A percentile compares a stretch with the other conserved stretches of the same genome.
phyloP scores from a whole-genome alignment of 2,113 vertebrate species.

The Xenopus tropicalis region UCB_Xtro_10.0 CM004445.2:39119501-39120000 shows the following conservation, averaged over 20 bases:
- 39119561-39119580: too few relatives aligned
- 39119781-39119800: conserved; percentile 15
- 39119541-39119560: too few relatives aligned
- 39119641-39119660: background rate
- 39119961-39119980: conserved; percentile 16
- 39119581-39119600: too few relatives aligned
- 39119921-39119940: background rate
- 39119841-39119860: conserved; percentile 23
- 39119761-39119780: background rate
- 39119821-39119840: conserved; percentile 16
- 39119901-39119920: conserved; percentile 28
- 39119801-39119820: conserved; percentile 22
- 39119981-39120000: background rate
- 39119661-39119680: background rate
- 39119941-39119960: conserved; percentile 8
- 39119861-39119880: conserved; percentile 23
- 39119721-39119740: background rate
- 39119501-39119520: too few relatives aligned
- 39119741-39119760: conserved; percentile 13
- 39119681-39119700: background rate
- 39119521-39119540: too few relatives aligned
- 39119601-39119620: too few relatives aligned
- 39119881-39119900: conserved; percentile 29
- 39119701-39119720: background rate
- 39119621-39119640: background rate